Evolutionary conservation across 2,888 invertebrate species (phyloP).

Genomic region (Teleogryllus oceanicus): DNA sequence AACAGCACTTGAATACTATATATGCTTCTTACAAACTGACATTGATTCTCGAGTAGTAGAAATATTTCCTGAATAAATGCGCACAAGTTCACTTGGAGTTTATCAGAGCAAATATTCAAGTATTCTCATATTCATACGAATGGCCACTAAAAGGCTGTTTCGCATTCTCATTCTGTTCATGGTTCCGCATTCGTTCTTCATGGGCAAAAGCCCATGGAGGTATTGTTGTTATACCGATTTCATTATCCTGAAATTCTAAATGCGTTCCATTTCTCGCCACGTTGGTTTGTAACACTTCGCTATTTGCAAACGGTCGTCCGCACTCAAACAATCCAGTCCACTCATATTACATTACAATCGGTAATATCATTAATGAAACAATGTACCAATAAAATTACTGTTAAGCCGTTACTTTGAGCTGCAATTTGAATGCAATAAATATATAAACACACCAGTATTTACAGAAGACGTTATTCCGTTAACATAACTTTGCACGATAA

Average conservation of each 20-base stretch:
- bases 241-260: background rate
- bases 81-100: too few relatives aligned
- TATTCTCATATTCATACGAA: too few relatives aligned
- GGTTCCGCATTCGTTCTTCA: background rate
- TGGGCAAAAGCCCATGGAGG: background rate
- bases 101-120: too few relatives aligned
- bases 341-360: background rate
- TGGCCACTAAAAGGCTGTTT: too few relatives aligned
- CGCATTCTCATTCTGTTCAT: too few relatives aligned
- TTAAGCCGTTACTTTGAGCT: background rate
- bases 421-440: conserved; percentile 18
- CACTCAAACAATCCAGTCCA: background rate
- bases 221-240: background rate
- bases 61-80: too few relatives aligned
- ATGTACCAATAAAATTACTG: background rate
- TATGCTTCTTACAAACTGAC: too few relatives aligned
- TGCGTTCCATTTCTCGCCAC: background rate
- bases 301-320: background rate
- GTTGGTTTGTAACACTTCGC: background rate
- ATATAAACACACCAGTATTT: background rate
- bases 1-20: too few relatives aligned
- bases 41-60: too few relatives aligned
- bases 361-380: background rate
- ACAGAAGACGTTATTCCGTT: background rate
- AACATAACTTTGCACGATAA: conserved; percentile 7